Evolutionary conservation across 2,797 vertebrate species (phyloP).

Genomic region (Coranthus polyacanthus): DNA sequence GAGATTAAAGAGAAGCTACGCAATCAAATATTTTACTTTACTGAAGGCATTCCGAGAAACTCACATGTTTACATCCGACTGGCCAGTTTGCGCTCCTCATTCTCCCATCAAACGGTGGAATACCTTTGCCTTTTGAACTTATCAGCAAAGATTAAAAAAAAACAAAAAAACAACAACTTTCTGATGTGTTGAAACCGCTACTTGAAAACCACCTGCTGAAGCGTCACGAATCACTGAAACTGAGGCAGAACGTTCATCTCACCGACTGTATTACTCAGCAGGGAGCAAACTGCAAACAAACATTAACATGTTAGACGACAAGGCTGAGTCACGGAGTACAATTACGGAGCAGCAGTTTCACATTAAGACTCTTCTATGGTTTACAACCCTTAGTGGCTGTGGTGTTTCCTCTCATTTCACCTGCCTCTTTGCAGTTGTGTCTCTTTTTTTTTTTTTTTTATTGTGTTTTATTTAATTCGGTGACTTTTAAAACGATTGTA

Average conservation of each 20-base stretch:
- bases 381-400: constrained; percentile 65
- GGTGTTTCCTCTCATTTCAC: constrained; percentile 61
- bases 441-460: constrained; percentile 61
- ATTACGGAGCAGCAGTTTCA: constrained; percentile 44
- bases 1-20: constrained; percentile 50
- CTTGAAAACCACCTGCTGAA: constrained; percentile 52
- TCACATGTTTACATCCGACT: constrained; percentile 76
- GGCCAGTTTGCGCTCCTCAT: constrained; percentile 13
- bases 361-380: constrained; percentile 67
- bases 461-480: constrained; percentile 74
- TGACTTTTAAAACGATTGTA: constrained; percentile 61
- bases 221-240: constrained; percentile 36
- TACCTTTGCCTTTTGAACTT: constrained; percentile 19
- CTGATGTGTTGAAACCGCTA: constrained; percentile 36
- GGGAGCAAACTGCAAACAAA: constrained; percentile 35
- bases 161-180: too few relatives aligned
- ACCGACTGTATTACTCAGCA: constrained; percentile 47
- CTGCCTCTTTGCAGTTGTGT: constrained; percentile 47
- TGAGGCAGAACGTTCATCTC: constrained; percentile 31
- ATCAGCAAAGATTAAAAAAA: constrained; percentile 3
- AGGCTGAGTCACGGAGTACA: constrained; percentile 29
- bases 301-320: constrained; percentile 38
- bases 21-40: constrained; percentile 48
- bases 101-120: constrained; percentile 21
- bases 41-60: constrained; percentile 56